Evolutionary conservation across 2,797 vertebrate species (phyloP).

Genomic region (Craterocephalus amniculus): DNA sequence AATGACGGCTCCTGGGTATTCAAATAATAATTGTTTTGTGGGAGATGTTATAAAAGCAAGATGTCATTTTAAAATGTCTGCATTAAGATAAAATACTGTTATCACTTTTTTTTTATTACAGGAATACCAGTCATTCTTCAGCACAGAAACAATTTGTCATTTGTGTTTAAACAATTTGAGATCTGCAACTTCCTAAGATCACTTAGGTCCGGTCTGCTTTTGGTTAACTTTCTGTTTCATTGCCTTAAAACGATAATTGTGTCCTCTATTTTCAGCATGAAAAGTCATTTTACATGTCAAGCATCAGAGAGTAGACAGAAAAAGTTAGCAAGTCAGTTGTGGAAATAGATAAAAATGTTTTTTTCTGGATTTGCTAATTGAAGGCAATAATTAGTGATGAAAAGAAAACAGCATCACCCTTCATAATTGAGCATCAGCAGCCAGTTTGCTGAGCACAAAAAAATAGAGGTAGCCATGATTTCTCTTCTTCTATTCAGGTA

Average conservation of each 20-base stretch:
- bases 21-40: slow-evolving; percentile 49
- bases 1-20: slow-evolving; percentile 43
- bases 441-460: no score
- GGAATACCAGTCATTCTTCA: not conserved
- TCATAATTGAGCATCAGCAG: no score
- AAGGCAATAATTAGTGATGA: no score
- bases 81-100: not conserved
- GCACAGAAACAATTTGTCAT: not conserved
- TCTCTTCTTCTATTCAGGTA: no score
- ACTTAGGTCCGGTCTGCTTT: not conserved
- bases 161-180: not conserved
- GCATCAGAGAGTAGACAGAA: not conserved
- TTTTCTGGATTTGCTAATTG: no score
- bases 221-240: not conserved
- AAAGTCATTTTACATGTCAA: not conserved
- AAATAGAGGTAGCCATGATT: no score
- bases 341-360: no score
- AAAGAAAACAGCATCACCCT: no score
- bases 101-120: not conserved
- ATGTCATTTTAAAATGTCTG: slow-evolving; percentile 1
- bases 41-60: slow-evolving; percentile 9
- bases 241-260: not conserved
- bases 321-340: no score
- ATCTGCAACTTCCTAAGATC: not conserved
- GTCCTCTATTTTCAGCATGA: not conserved